A percentile compares a stretch with the other conserved stretches of the same genome.
Conservation (phyloP, 2,888 invertebrate genomes). For the Hydropsyche betteni region DNA sequence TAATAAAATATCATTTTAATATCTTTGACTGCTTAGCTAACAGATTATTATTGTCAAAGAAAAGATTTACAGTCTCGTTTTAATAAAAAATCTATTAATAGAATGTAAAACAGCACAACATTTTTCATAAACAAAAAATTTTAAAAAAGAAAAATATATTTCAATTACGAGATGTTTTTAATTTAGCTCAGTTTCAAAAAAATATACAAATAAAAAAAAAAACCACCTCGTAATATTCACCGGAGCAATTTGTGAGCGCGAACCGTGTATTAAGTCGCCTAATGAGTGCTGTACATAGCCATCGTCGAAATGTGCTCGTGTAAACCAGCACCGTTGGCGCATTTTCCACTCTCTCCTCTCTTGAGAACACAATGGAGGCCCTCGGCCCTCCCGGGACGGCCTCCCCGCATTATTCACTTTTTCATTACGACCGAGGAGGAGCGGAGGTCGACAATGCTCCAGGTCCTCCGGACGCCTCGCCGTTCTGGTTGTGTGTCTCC, state of each 20-base stretch:
- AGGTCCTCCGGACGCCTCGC: conserved; percentile 14
- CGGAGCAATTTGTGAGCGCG: background rate
- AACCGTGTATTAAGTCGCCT: background rate
- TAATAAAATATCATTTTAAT: background rate
- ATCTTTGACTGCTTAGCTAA: background rate
- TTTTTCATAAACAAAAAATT: background rate
- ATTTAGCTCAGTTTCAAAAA: background rate
- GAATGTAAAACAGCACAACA: background rate
- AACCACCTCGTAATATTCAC: background rate
- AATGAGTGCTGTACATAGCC: conserved; percentile 20
- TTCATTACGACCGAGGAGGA: conserved; percentile 18
- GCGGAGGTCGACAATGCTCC: conserved; percentile 27
- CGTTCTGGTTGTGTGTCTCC: conserved; percentile 6
- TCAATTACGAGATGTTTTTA: background rate
- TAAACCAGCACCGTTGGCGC: conserved; percentile 37
- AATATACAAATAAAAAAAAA: conserved; percentile 1
- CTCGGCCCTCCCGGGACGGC: conserved; percentile 21
- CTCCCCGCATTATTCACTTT: conserved; percentile 22
- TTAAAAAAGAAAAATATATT: background rate
- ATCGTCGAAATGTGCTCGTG: background rate
- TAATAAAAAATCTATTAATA: background rate
- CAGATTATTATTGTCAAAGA: background rate
- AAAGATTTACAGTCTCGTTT: background rate
- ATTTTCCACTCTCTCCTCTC: conserved; percentile 5
- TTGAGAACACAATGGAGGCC: conserved; percentile 28